Percentiles rank a stretch among this genome's conserved stretches.
These are phyloP conservation scores for Hydropsyche tenuis DNA, from an alignment of 1,140 invertebrate genomes.

Conservation along the genomic window DNA sequence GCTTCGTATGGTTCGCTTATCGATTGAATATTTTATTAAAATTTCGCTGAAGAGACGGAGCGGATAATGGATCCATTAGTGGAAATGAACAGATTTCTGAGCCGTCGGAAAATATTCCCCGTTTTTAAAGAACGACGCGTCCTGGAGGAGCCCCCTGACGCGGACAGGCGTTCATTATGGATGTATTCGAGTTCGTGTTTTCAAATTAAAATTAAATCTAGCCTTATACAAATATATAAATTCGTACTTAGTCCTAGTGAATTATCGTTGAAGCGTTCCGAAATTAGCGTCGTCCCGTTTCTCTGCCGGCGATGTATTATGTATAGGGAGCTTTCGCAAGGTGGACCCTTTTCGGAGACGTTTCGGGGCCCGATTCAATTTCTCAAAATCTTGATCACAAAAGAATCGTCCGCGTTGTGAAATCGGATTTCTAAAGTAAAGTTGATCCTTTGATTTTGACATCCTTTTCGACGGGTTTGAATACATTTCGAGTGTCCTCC, in stretches of 20 bases:
- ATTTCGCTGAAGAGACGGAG: neutral
- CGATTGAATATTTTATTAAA: constrained; percentile 27
- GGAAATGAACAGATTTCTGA: constrained; percentile 18
- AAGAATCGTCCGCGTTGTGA: constrained; percentile 19
- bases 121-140: too few species aligned
- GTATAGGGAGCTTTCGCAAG: too few species aligned
- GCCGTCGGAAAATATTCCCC: constrained; percentile 9
- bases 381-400: constrained; percentile 28
- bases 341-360: neutral
- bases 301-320: neutral
- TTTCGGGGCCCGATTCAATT: constrained; percentile 13
- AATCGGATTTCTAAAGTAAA: constrained; percentile 27
- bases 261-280: neutral
- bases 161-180: too few species aligned
- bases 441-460: constrained; percentile 28
- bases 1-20: constrained; percentile 4
- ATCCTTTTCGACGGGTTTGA: constrained; percentile 28
- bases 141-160: too few species aligned
- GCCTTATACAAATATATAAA: too few species aligned
- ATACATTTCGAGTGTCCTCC: constrained; percentile 27
- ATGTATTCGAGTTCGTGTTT: too few species aligned
- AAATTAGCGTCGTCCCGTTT: constrained; percentile 9
- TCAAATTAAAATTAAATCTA: too few species aligned
- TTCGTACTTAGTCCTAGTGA: too few species aligned
- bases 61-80: constrained; percentile 26